phyloP scores from a whole-genome alignment of 2,888 invertebrate species.

The Esperia sulphurella region DNA sequence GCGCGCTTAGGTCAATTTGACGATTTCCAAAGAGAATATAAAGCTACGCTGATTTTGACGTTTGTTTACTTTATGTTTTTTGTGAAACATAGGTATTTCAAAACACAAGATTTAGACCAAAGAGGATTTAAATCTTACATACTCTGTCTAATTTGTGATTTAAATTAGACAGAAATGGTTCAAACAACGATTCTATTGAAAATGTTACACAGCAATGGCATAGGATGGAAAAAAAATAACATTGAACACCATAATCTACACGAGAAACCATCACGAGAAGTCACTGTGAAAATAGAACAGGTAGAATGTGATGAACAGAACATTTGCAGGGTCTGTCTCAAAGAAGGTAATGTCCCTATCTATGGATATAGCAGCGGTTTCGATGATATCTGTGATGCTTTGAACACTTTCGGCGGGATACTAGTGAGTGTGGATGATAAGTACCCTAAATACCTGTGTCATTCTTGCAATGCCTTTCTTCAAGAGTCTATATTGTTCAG shows the following conservation, averaged over 20 bases:
- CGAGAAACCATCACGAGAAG: no score
- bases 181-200: no score
- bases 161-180: no score
- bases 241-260: slow-evolving; percentile 1
- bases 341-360: slow-evolving; percentile 55
- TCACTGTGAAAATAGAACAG: slow-evolving; percentile 12
- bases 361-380: slow-evolving; percentile 27
- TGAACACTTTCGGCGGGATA: slow-evolving; percentile 45
- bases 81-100: no score
- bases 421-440: slow-evolving; percentile 41
- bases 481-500: slow-evolving; percentile 56
- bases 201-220: slow-evolving; percentile 44
- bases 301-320: slow-evolving; percentile 10
- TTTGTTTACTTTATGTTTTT: no score
- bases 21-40: no score
- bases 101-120: no score
- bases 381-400: slow-evolving; percentile 38
- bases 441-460: slow-evolving; percentile 56
- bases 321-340: slow-evolving; percentile 58
- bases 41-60: no score
- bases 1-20: no score
- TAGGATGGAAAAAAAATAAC: slow-evolving; percentile 7
- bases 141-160: no score
- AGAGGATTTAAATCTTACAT: no score
- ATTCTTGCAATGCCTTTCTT: slow-evolving; percentile 45